These are phyloP conservation scores for Morone chrysops DNA, from an alignment of 2,113 vertebrate genomes.

Conservation along the genomic window DNA sequence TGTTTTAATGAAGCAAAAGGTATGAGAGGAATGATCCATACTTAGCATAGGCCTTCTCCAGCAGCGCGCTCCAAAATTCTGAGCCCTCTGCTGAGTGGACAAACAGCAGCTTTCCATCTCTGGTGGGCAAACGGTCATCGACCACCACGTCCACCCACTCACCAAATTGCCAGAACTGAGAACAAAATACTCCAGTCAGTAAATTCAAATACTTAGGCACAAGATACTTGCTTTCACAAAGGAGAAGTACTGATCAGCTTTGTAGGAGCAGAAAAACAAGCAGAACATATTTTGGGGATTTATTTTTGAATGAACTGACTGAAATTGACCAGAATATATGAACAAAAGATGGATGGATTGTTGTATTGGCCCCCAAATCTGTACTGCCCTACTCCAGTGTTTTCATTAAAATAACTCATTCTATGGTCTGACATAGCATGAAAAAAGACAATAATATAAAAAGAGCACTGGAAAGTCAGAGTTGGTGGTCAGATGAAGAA, in stretches of 20 bases:
- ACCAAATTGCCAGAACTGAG: conserved; percentile 86
- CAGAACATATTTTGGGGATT: not conserved
- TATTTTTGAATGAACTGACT: not conserved
- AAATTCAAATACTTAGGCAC: not conserved
- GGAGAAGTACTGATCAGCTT: not conserved
- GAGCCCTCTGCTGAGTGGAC: conserved; percentile 83
- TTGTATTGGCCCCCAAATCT: not conserved
- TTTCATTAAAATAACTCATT: not conserved
- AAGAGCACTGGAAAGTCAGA: not conserved
- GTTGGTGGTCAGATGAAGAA: conserved; percentile 82
- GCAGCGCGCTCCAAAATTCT: conserved; percentile 85
- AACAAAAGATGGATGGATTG: not conserved
- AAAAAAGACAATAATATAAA: not conserved
- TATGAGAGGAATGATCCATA: conserved; percentile 27
- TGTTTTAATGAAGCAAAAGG: not conserved
- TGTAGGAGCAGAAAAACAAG: not conserved
- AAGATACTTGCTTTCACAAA: not conserved
- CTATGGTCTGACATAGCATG: not conserved
- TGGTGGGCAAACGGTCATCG: conserved; percentile 84
- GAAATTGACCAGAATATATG: not conserved
- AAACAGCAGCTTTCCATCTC: conserved; percentile 83
- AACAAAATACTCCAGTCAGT: conserved; percentile 3
- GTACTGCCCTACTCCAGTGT: not conserved
- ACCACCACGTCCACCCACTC: conserved; percentile 86
- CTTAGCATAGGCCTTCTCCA: conserved; percentile 83